phyloP scores from a whole-genome alignment of 1,140 invertebrate genomes.

The Galleria mellonella region DNA sequence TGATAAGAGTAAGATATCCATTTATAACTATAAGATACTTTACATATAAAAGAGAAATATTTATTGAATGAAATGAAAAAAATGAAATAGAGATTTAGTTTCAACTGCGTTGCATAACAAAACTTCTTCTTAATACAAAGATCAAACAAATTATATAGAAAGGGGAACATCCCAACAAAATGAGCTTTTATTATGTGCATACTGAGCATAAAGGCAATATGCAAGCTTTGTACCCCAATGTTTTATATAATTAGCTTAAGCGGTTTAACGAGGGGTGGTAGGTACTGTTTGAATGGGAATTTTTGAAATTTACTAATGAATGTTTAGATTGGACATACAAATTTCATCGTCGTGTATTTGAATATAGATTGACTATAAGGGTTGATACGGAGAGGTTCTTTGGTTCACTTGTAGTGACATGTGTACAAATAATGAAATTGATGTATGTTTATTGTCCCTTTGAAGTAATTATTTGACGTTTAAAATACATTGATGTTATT shows the following conservation, averaged over 20 bases:
- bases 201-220: conserved; percentile 16
- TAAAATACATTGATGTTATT: no score
- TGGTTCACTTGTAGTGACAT: conserved; percentile 43
- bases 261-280: conserved; percentile 43
- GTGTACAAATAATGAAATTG: conserved; percentile 49
- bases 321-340: conserved; percentile 65
- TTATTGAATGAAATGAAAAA: no score
- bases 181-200: conserved; percentile 37
- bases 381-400: conserved; percentile 28
- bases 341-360: conserved; percentile 53
- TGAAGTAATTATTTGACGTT: background rate
- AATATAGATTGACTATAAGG: conserved; percentile 55
- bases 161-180: conserved; percentile 34
- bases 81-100: no score
- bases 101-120: conserved; percentile 8
- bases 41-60: no score
- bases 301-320: conserved; percentile 64
- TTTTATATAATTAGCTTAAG: conserved; percentile 66
- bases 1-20: no score
- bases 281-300: conserved; percentile 28
- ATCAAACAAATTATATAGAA: conserved; percentile 57
- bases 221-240: conserved; percentile 34
- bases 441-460: conserved; percentile 16
- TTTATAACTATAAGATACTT: no score
- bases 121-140: conserved; percentile 24